phyloP scores from a whole-genome alignment of 2,888 invertebrate species.

The Noctua pronuba region DNA sequence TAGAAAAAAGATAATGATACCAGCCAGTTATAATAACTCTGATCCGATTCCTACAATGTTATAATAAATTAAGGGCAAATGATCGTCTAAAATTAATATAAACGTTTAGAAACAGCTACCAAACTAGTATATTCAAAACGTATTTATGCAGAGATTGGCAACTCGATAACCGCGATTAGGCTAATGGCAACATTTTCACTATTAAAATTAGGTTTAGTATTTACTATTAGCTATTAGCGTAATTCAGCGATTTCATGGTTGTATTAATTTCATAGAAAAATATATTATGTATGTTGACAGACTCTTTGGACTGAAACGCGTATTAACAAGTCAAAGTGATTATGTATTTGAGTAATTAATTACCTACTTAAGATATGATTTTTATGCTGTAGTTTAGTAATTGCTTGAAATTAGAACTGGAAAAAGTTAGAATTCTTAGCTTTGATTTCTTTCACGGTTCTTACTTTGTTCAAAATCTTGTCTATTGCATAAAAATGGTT shows the following conservation, averaged over 20 bases:
- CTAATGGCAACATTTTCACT: slow-evolving; percentile 32
- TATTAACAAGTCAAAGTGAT: too few relatives aligned
- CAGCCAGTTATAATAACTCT: background rate
- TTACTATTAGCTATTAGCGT: background rate
- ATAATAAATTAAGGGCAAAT: background rate
- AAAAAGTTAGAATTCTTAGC: too few relatives aligned
- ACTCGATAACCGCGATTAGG: slow-evolving; percentile 40
- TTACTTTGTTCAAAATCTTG: too few relatives aligned
- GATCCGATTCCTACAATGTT: background rate
- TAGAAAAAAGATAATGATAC: background rate
- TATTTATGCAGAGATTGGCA: slow-evolving; percentile 13
- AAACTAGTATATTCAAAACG: slow-evolving; percentile 13
- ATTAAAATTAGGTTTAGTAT: slow-evolving; percentile 35
- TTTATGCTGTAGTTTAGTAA: too few relatives aligned
- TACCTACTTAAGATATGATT: too few relatives aligned
- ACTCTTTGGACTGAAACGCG: background rate
- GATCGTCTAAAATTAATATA: background rate
- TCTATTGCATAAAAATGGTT: background rate
- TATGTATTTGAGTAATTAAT: too few relatives aligned
- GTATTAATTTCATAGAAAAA: background rate
- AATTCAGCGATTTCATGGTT: background rate
- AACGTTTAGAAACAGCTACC: slow-evolving; percentile 2
- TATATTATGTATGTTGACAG: background rate
- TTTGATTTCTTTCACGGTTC: too few relatives aligned
- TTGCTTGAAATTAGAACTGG: too few relatives aligned